Base-by-base conservation (phyloP, 2,888 invertebrate genomes). In the Epinotia nisella region DNA sequence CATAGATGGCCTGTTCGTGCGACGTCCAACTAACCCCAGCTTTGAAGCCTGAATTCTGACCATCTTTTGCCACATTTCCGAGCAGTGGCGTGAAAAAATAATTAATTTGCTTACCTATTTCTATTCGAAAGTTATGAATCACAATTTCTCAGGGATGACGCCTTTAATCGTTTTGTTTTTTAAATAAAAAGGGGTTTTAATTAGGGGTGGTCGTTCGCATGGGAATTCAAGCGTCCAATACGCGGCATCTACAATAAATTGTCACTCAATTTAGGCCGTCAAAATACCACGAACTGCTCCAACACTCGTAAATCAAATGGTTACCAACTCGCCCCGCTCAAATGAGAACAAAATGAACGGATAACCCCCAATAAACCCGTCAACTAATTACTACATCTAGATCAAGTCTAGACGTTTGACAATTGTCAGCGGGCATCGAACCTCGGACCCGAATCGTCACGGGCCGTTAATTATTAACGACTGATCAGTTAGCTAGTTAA, bases 361-460 rank as follows among this genome's bases (percentile, higher is more conserved):
- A 9, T 29, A 19, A 53, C 5, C 39, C 17, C 35, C n/a, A 66
- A 66, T 55, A 66, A 66, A 66, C 55, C 65, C 55, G 51, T 29
- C 64, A n/a, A 55, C 55, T 55, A 66, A 66, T 41, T 66, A 19
- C 17, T 1, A 41, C 24, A 56, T 21, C 65, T 66, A 66, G 39
- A 24, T 66, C 21, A 55, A 41, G 53, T n/a, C 55, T 66, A 65
- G 53, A 55, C 53, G 53, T 65, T 49, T 51, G 51, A 21, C 55
- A 53, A 66, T 53, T 66, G 55, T 35, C 66, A 55, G 11, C 55
- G 65, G 66, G 66, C 66, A 11, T 66, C 66, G 66, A 66, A 66
- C 66, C 55, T 56, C 4, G 35, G 15, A 13, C 21, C 39, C 21
- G 21, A 66, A 66, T 19, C 55, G 55, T 56, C 41, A 56, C 41